Evolutionary conservation across 2,888 invertebrate genomes (phyloP).

Genomic region (Drosophila recens): DNA sequence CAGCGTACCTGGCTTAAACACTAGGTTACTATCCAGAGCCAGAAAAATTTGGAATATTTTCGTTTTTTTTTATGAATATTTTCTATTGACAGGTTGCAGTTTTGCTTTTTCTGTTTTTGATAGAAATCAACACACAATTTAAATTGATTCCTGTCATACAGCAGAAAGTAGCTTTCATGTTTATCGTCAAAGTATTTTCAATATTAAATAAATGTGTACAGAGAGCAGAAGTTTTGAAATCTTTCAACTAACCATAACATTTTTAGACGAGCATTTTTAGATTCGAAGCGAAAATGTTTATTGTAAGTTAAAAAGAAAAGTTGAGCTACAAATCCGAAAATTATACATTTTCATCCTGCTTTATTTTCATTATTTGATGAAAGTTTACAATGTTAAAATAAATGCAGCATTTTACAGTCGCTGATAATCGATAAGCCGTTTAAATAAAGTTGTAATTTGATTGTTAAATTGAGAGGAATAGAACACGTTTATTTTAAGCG

Average conservation of each 20-base stretch:
- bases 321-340: too few relatives aligned
- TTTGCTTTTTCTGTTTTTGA: not conserved
- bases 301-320: too few relatives aligned
- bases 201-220: not conserved
- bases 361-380: not conserved
- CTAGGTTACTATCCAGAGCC: not conserved
- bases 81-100: not conserved
- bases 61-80: not conserved
- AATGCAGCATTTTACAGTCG: not conserved
- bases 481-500: not conserved
- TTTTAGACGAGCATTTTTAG: too few relatives aligned
- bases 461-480: slow-evolving; percentile 19
- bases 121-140: not conserved
- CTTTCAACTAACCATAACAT: not conserved
- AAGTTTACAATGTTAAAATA: not conserved
- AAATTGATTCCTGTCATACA: not conserved
- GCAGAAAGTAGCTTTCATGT: not conserved
- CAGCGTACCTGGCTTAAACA: slow-evolving; percentile 6
- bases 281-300: too few relatives aligned
- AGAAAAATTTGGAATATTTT: not conserved
- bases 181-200: not conserved
- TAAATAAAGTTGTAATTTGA: slow-evolving; percentile 2
- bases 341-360: too few relatives aligned
- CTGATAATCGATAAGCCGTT: not conserved
- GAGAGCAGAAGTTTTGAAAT: not conserved